phyloP scores from a whole-genome alignment of 2,888 invertebrate species.

The Brenthis hecate region DNA sequence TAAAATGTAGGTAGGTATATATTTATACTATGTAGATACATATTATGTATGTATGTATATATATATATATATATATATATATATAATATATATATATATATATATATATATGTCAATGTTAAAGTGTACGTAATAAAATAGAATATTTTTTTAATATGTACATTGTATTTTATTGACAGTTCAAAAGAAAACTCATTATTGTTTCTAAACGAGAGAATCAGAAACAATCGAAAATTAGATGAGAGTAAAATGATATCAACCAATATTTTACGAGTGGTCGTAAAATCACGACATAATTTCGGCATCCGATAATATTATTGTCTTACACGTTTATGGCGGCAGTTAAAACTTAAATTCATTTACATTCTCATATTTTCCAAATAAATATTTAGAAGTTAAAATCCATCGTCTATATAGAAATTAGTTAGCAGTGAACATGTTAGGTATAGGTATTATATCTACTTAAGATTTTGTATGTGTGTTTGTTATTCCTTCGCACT shows the following conservation, averaged over 20 bases:
- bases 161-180: too few relatives aligned
- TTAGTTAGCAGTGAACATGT: neutral
- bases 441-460: too few relatives aligned
- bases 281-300: slow-evolving; percentile 26
- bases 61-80: too few relatives aligned
- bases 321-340: slow-evolving; percentile 18
- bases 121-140: too few relatives aligned
- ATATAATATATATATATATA: too few relatives aligned
- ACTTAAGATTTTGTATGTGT: too few relatives aligned
- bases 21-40: too few relatives aligned
- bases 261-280: slow-evolving; percentile 23
- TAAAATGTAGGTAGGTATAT: too few relatives aligned
- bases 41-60: too few relatives aligned
- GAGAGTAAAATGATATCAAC: slow-evolving; percentile 13
- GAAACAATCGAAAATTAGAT: slow-evolving; percentile 13
- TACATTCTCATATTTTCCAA: neutral
- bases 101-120: too few relatives aligned
- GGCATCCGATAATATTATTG: slow-evolving; percentile 16
- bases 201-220: neutral
- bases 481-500: too few relatives aligned
- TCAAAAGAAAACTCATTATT: neutral
- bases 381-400: slow-evolving; percentile 1
- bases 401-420: neutral
- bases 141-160: too few relatives aligned
- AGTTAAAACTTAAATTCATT: slow-evolving; percentile 6